phyloP scores from a whole-genome alignment of 2,113 vertebrate genomes.

The Sylvia atricapilla region DNA sequence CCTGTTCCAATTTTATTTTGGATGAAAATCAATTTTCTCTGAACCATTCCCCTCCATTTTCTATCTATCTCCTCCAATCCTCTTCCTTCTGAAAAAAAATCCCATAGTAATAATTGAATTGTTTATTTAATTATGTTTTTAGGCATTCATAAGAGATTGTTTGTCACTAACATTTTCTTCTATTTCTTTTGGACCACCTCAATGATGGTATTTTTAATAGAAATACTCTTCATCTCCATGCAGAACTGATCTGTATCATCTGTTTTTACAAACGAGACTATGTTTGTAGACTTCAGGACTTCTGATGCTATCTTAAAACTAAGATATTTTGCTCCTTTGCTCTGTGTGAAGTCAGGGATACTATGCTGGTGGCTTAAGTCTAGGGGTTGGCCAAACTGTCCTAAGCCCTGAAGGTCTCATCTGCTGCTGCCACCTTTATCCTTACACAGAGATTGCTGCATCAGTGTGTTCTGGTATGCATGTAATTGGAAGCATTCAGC shows the following conservation, averaged over 20 bases:
- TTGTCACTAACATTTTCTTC: neutral
- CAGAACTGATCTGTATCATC: neutral
- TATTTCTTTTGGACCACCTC: neutral
- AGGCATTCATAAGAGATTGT: neutral
- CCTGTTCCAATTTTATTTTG: slow-evolving; percentile 9
- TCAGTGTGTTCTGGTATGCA: neutral
- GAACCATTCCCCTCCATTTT: neutral
- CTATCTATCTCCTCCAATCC: neutral
- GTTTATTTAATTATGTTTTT: neutral
- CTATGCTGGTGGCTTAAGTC: neutral
- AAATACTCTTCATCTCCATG: neutral
- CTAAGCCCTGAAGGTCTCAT: neutral
- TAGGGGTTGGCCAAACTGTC: neutral
- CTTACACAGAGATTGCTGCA: neutral
- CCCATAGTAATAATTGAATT: neutral
- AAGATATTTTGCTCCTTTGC: neutral
- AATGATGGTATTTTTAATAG: neutral
- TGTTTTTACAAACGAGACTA: neutral
- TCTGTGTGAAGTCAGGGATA: neutral
- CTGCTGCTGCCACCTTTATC: neutral
- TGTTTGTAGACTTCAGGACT: neutral
- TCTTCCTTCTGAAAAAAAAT: neutral
- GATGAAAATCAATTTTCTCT: neutral
- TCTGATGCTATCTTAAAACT: neutral
- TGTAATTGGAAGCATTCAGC: neutral